Evolutionary conservation across 1,140 invertebrate species (phyloP).

Genomic region (Aphaenogaster ashmeadi): DNA sequence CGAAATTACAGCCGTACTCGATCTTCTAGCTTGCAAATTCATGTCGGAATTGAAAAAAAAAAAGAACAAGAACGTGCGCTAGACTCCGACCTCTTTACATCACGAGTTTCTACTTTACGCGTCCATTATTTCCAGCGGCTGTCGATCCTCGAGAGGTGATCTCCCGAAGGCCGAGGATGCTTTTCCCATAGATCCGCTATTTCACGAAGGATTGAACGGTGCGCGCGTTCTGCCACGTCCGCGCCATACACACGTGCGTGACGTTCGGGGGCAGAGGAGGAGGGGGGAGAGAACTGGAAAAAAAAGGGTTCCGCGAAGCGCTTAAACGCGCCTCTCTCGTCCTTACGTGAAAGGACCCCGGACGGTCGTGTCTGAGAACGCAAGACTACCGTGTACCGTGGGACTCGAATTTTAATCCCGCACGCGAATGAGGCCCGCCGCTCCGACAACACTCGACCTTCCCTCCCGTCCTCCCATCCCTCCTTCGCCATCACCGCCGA

Average conservation of each 20-base stretch:
- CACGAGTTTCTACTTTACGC: background rate
- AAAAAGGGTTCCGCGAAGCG: constrained; percentile 80
- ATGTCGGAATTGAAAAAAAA: background rate
- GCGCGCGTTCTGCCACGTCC: constrained; percentile 33
- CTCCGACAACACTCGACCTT: constrained; percentile 40
- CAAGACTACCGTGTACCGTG: constrained; percentile 80
- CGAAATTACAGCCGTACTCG: background rate
- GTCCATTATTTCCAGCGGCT: constrained; percentile 3
- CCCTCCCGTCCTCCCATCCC: background rate
- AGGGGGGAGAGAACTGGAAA: constrained; percentile 30
- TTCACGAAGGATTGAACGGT: constrained; percentile 33
- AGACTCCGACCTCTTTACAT: constrained; percentile 5
- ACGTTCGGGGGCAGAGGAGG: constrained; percentile 67
- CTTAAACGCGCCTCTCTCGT: constrained; percentile 66
- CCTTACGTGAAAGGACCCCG: constrained; percentile 71
- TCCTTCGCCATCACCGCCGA: background rate
- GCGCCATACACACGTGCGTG: constrained; percentile 75
- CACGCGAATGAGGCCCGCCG: constrained; percentile 81
- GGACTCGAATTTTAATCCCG: constrained; percentile 84
- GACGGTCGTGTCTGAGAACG: constrained; percentile 80
- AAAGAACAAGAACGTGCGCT: background rate
- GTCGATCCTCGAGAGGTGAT: constrained; percentile 35
- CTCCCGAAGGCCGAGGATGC: constrained; percentile 36
- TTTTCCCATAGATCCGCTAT: constrained; percentile 50
- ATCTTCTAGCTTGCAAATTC: background rate